Evolutionary conservation across 2,888 invertebrate species (phyloP).

Genomic region (Drosophila pseudotalamancana): DNA sequence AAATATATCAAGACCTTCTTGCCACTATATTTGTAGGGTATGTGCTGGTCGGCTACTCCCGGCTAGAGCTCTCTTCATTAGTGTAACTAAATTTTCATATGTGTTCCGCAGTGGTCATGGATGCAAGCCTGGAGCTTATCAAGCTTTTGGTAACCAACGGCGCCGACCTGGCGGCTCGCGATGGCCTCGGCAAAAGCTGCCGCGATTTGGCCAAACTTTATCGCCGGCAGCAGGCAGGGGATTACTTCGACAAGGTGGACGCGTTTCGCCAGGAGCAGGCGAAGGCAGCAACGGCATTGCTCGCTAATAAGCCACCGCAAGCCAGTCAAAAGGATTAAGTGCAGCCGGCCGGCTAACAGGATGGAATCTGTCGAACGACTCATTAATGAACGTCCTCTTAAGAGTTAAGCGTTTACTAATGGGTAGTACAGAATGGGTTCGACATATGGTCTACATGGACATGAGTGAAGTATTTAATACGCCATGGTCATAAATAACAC

Average conservation of each 20-base stretch:
- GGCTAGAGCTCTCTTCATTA: too few relatives aligned
- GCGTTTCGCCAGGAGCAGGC: conserved; percentile 49
- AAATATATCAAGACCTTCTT: too few relatives aligned
- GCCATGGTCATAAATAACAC: too few relatives aligned
- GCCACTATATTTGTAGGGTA: too few relatives aligned
- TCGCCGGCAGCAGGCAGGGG: conserved; percentile 63
- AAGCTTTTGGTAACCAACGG: conserved; percentile 80
- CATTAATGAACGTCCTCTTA: conserved; percentile 6
- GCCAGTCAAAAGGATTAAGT: conserved; percentile 35
- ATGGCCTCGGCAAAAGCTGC: conserved; percentile 75
- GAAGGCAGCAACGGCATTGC: conserved; percentile 4
- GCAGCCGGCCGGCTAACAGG: conserved; percentile 20
- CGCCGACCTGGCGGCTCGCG: conserved; percentile 70
- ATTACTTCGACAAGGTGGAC: conserved; percentile 75
- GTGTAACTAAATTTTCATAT: conserved; percentile 1
- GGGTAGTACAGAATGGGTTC: too few relatives aligned
- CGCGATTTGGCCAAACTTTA: conserved; percentile 80
- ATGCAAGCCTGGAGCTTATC: conserved; percentile 75
- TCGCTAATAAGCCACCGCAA: conserved; percentile 22
- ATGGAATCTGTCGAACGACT: neutral
- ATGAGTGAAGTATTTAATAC: too few relatives aligned
- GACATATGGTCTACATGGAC: too few relatives aligned
- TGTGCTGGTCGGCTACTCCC: too few relatives aligned
- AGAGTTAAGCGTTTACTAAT: neutral
- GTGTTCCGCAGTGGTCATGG: conserved; percentile 77